These are phyloP conservation scores for Lasioglossum figueresi DNA, from an alignment of 2,888 invertebrate genomes.

Conservation along the genomic window DNA sequence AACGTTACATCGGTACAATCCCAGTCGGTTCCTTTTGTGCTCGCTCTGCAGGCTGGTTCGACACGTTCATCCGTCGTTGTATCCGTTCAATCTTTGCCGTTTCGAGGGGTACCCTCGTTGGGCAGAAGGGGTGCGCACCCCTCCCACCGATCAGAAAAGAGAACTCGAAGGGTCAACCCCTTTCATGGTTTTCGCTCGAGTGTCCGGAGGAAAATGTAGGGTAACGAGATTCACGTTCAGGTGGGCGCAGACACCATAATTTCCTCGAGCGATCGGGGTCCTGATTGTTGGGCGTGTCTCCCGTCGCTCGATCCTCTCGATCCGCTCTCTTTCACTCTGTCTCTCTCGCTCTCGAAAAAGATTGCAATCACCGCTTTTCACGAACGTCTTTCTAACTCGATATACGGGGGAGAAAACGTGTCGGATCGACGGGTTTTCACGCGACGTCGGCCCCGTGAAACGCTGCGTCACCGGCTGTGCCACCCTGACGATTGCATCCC, in stretches of 20 bases:
- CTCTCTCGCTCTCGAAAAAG: not conserved
- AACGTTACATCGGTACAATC: conserved; percentile 3
- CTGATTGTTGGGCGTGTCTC: conserved; percentile 68
- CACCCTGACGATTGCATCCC: conserved; percentile 1
- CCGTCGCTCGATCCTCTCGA: conserved; percentile 5
- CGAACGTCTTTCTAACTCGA: conserved; percentile 16
- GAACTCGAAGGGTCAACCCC: conserved; percentile 12
- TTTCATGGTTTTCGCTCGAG: not conserved
- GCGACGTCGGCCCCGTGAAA: not conserved
- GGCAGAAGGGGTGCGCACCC: not conserved
- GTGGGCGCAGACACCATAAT: conserved; percentile 70
- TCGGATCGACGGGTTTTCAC: conserved; percentile 13
- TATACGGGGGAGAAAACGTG: not conserved
- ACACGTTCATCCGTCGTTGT: not conserved
- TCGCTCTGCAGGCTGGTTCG: not conserved
- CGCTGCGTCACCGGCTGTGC: conserved; percentile 2
- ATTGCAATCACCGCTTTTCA: conserved; percentile 41
- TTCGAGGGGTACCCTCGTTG: not conserved
- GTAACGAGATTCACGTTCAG: conserved; percentile 72
- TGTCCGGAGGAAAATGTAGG: conserved; percentile 58
- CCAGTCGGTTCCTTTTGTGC: conserved; percentile 3
- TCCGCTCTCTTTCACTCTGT: conserved; percentile 11
- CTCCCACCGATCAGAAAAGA: not conserved
- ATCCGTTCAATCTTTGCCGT: not conserved
- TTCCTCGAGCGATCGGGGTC: conserved; percentile 77